Evolutionary conservation across 2,888 invertebrate genomes (phyloP).

Genomic region (Capitulum mitella): DNA sequence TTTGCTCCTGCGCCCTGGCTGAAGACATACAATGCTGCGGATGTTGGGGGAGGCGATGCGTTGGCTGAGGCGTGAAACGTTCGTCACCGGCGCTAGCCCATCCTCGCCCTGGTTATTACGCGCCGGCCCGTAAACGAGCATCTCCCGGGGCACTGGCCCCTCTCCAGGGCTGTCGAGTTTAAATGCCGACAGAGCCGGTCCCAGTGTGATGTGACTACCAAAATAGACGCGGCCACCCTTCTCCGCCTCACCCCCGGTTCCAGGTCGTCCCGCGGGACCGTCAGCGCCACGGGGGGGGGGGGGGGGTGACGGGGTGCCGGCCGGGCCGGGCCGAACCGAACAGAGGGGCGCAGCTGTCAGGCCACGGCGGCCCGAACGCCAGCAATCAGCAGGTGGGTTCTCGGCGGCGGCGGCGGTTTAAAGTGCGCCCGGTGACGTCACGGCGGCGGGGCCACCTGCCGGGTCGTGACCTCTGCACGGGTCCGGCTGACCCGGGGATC

Average conservation of each 20-base stretch:
- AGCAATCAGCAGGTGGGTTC: neutral
- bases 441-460: neutral
- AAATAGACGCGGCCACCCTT: neutral
- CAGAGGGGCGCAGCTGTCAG: no score
- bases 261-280: neutral
- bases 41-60: no score
- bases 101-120: no score
- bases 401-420: neutral
- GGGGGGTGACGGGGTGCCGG: neutral
- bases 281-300: neutral
- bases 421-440: neutral
- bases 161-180: no score
- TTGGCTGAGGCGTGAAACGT: no score
- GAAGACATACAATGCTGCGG: no score
- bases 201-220: neutral
- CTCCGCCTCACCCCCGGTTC: neutral
- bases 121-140: no score
- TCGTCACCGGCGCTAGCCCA: no score
- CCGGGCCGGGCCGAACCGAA: no score
- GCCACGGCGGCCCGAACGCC: no score
- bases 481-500: neutral
- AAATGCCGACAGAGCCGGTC: neutral
- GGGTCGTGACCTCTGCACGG: neutral
- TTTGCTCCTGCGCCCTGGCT: no score
- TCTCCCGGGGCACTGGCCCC: no score